Percentiles rank a stretch among this genome's conserved stretches.
Evolutionary conservation across 2,113 vertebrate species (phyloP).

Genomic region (Pithys albifrons): DNA sequence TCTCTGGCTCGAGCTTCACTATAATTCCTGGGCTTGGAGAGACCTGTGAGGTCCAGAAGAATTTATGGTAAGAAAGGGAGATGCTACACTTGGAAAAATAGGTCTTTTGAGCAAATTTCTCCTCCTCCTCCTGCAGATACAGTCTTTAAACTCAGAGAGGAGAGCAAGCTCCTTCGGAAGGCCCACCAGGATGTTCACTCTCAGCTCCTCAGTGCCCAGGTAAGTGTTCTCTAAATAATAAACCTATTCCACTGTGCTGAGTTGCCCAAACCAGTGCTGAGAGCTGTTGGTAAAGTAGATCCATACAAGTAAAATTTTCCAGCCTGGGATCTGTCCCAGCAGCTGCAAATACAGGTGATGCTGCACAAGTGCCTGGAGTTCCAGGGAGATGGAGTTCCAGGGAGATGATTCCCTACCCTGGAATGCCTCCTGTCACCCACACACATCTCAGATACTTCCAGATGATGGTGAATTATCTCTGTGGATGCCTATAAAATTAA

Average conservation of each 20-base stretch:
- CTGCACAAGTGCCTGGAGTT: neutral
- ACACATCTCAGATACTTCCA: neutral
- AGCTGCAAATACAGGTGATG: neutral
- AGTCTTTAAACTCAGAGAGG: constrained; percentile 67
- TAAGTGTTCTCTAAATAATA: neutral
- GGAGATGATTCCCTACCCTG: neutral
- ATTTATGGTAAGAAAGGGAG: neutral
- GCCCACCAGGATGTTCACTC: constrained; percentile 73
- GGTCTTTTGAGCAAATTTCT: neutral
- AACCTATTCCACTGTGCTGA: neutral
- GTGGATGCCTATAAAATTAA: neutral
- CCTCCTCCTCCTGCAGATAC: constrained; percentile 60
- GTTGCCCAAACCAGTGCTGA: neutral
- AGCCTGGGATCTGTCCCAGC: neutral
- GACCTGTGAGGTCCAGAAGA: neutral
- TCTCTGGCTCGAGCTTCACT: neutral
- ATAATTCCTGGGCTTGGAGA: neutral
- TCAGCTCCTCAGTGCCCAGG: constrained; percentile 72
- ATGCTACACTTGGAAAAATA: accelerated
- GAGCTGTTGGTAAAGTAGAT: neutral
- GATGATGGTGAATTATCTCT: neutral
- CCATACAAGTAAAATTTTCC: neutral
- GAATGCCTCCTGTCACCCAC: neutral
- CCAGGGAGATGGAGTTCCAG: neutral
- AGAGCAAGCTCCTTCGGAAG: constrained; percentile 72